phyloP scores from a whole-genome alignment of 2,113 vertebrate genomes.

The Lasiurus borealis region DNA sequence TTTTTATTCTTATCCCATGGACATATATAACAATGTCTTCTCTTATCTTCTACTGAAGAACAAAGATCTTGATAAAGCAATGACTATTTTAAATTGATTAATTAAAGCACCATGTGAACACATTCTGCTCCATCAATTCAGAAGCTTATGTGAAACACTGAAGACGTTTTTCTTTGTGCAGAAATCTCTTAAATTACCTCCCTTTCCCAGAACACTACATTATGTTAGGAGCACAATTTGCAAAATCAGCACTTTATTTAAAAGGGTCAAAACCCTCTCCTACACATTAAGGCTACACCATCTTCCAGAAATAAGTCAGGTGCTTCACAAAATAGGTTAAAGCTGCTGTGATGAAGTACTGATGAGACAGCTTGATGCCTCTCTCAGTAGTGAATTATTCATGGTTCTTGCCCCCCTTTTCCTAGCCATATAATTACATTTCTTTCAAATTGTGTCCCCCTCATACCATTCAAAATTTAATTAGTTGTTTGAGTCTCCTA shows the following conservation, averaged over 20 bases:
- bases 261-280: conserved; percentile 37
- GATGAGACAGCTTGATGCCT: not conserved
- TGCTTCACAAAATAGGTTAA: conserved; percentile 41
- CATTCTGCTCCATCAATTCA: not conserved
- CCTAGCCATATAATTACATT: not conserved
- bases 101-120: not conserved
- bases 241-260: conserved; percentile 58
- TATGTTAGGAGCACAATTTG: conserved; percentile 12
- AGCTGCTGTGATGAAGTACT: not conserved
- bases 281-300: not conserved
- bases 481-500: not conserved
- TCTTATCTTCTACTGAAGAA: not conserved
- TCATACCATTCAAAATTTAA: not conserved
- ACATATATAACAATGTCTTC: not conserved
- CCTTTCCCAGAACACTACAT: not conserved
- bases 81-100: not conserved
- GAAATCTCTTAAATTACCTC: not conserved
- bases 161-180: not conserved
- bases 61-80: not conserved
- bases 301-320: conserved; percentile 45
- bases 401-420: not conserved
- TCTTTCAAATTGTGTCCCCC: not conserved
- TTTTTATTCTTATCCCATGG: not conserved
- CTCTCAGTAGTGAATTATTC: not conserved
- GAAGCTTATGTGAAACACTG: not conserved